phyloP scores from a whole-genome alignment of 2,113 vertebrate genomes.

The Paracanthobrama guichenoti region DNA sequence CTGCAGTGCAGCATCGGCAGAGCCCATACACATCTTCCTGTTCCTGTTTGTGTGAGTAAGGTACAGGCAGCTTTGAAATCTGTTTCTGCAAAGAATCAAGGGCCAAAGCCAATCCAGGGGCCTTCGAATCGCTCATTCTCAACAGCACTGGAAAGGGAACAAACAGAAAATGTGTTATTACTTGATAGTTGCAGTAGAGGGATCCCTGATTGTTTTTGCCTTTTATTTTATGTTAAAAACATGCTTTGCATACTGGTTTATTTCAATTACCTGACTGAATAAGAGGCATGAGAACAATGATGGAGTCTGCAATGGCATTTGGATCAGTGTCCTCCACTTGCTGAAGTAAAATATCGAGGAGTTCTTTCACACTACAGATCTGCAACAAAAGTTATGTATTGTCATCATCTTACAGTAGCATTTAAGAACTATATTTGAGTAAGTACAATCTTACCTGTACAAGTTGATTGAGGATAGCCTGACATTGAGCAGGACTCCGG shows the following conservation, averaged over 20 bases:
- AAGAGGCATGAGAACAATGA: conserved; percentile 80
- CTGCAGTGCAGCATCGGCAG: conserved; percentile 80
- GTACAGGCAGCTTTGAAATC: conserved; percentile 85
- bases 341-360: conserved; percentile 83
- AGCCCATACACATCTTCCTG: conserved; percentile 80
- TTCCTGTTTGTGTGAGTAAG: conserved; percentile 84
- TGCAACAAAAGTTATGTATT: conserved; percentile 62
- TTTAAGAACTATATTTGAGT: not conserved
- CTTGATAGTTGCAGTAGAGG: conserved; percentile 59
- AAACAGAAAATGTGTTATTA: conserved; percentile 26
- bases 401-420: not conserved
- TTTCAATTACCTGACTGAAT: conserved; percentile 83
- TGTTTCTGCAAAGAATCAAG: conserved; percentile 85
- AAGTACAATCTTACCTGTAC: conserved; percentile 58
- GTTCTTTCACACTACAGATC: conserved; percentile 85
- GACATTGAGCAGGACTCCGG: conserved; percentile 59
- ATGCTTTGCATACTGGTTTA: not conserved
- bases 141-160: conserved; percentile 76
- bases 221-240: conserved; percentile 7
- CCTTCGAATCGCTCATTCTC: conserved; percentile 79
- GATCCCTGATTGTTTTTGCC: conserved; percentile 31
- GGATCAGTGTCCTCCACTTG: conserved; percentile 82
- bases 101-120: conserved; percentile 78
- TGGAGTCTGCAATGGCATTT: conserved; percentile 78
- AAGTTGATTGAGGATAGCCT: conserved; percentile 67